Evolutionary conservation across 2,113 vertebrate genomes (phyloP).

Genomic region (Prionailurus viverrinus): DNA sequence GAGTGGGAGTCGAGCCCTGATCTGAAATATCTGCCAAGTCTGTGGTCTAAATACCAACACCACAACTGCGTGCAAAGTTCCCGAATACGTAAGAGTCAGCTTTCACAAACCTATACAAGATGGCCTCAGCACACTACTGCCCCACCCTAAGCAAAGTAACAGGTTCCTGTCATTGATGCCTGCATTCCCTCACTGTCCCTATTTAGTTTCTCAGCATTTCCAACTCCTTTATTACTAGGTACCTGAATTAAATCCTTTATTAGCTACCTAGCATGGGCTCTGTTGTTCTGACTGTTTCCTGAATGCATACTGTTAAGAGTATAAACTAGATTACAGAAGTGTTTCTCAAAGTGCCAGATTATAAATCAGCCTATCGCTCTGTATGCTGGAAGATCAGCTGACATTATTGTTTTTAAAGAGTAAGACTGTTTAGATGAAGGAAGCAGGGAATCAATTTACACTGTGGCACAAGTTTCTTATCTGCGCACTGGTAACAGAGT

Average conservation of each 20-base stretch:
- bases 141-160: neutral
- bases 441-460: neutral
- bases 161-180: neutral
- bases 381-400: neutral
- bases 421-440: neutral
- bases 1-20: neutral
- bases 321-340: neutral
- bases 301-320: neutral
- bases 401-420: neutral
- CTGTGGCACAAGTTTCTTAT: neutral
- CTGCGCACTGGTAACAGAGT: neutral
- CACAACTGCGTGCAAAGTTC: neutral
- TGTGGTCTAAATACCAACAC: neutral
- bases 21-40: neutral
- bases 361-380: neutral
- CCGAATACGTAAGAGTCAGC: neutral
- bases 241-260: neutral
- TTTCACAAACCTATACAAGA: neutral
- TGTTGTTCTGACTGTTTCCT: neutral
- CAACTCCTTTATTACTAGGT: neutral
- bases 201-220: neutral
- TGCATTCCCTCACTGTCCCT: neutral
- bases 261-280: neutral
- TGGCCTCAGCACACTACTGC: neutral
- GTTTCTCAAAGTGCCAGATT: neutral